Evolutionary conservation across 2,113 vertebrate genomes (phyloP).

Genomic region (Cyrtonyx montezumae): DNA sequence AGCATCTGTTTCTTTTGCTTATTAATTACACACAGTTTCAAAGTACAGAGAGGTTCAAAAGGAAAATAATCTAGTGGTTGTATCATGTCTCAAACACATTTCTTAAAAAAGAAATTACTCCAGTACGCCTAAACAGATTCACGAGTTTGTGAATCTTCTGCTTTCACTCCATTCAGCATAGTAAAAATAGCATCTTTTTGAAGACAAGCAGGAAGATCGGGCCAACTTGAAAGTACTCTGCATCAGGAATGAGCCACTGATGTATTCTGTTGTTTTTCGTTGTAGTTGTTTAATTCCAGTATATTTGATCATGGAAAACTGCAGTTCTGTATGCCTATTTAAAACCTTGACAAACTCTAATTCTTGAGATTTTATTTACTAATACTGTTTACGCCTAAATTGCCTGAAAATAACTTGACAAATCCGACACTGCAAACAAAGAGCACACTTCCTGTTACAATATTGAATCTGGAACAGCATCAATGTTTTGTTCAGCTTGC

Average conservation of each 20-base stretch:
- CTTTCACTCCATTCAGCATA: background rate
- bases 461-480: conserved; percentile 72
- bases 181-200: background rate
- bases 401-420: conserved; percentile 25
- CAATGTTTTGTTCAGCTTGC: conserved; percentile 82
- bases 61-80: background rate
- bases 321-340: background rate
- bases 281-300: background rate
- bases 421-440: conserved; percentile 64
- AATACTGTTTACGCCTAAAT: background rate
- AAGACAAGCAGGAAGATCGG: background rate
- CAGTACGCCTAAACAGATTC: background rate
- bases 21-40: background rate
- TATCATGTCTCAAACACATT: background rate
- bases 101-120: background rate
- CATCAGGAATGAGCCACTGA: background rate
- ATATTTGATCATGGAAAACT: background rate
- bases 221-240: background rate
- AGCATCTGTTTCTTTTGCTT: background rate
- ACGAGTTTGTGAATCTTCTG: background rate
- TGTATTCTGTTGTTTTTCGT: background rate
- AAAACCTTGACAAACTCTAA: background rate
- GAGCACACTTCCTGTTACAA: conserved; percentile 56
- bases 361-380: background rate
- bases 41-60: background rate